Evolutionary conservation across 2,888 invertebrate genomes (phyloP).

Genomic region (Watsonalla binaria): DNA sequence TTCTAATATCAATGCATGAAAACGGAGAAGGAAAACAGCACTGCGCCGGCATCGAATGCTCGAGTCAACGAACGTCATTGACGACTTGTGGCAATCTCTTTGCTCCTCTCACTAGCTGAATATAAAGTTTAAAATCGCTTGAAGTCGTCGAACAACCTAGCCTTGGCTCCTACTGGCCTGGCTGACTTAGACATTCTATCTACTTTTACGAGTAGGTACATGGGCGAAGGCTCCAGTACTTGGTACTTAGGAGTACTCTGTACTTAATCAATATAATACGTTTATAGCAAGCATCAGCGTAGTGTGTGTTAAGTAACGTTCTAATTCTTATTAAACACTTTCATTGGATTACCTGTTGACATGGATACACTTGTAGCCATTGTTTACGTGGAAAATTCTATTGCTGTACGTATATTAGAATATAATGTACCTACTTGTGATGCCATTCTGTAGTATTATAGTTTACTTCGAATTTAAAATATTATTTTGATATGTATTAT

Average conservation of each 20-base stretch:
- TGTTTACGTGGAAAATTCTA: conserved; percentile 6
- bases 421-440: not conserved
- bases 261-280: conserved; percentile 47
- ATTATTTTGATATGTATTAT: no score
- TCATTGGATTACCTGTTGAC: conserved; percentile 41
- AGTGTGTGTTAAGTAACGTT: conserved; percentile 41
- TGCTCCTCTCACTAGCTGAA: conserved; percentile 22
- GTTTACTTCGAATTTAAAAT: no score
- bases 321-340: conserved; percentile 50
- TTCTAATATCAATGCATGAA: conserved; percentile 77
- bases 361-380: conserved; percentile 6
- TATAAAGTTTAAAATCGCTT: conserved; percentile 42
- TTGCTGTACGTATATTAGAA: not conserved
- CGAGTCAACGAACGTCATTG: conserved; percentile 79
- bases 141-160: conserved; percentile 53
- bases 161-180: conserved; percentile 78
- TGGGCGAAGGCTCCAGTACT: conserved; percentile 66
- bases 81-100: conserved; percentile 35
- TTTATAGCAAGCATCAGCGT: conserved; percentile 40
- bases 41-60: conserved; percentile 74
- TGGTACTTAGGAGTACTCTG: conserved; percentile 54
- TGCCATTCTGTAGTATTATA: not conserved
- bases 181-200: conserved; percentile 79
- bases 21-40: conserved; percentile 78
- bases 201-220: conserved; percentile 73